These are phyloP conservation scores for Entomobrya proxima DNA, from an alignment of 2,888 invertebrate genomes.

Conservation along the genomic window DNA sequence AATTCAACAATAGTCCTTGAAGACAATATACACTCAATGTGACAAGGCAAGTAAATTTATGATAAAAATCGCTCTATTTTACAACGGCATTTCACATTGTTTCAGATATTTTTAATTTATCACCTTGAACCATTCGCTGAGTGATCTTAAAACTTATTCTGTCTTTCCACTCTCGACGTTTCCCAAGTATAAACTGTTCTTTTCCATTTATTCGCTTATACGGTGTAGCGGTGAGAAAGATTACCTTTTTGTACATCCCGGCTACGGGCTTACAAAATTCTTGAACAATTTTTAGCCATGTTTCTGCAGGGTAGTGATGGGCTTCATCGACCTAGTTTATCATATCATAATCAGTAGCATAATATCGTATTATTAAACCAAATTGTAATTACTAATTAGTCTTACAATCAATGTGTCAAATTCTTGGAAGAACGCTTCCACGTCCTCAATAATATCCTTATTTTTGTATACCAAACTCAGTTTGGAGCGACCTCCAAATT, in stretches of 20 bases:
- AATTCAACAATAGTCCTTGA: no score
- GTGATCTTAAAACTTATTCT: background rate
- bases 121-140: no score
- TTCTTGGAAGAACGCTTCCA: background rate
- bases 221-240: slow-evolving; percentile 44
- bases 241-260: background rate
- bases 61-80: no score
- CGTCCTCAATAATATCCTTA: background rate
- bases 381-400: no score
- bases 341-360: no score
- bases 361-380: no score
- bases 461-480: background rate
- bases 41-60: no score
- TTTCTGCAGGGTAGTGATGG: slow-evolving; percentile 36
- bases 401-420: slow-evolving; percentile 29
- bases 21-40: no score
- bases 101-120: no score
- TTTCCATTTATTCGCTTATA: background rate
- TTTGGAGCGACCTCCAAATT: background rate
- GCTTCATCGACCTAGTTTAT: no score
- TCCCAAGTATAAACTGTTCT: background rate
- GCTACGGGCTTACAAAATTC: background rate
- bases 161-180: background rate
- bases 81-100: no score
- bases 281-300: slow-evolving; percentile 15